These are phyloP conservation scores for Misgurnus mizolepis DNA, from an alignment of 2,113 vertebrate genomes.

Conservation along the genomic window DNA sequence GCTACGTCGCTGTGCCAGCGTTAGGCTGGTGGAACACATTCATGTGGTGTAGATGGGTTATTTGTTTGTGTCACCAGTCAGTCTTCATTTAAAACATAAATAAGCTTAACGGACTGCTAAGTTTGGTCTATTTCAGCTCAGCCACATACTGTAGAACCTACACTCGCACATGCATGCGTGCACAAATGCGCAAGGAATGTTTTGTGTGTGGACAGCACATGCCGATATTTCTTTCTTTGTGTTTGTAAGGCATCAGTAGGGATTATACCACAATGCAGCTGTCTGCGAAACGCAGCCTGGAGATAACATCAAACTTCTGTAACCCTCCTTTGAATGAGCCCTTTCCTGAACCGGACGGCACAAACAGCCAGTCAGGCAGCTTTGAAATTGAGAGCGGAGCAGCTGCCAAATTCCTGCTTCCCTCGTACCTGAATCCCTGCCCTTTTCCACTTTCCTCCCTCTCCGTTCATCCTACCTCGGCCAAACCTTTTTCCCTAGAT, in stretches of 20 bases:
- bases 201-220: constrained; percentile 19
- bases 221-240: not conserved
- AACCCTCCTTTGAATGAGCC: not conserved
- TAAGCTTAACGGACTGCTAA: constrained; percentile 65
- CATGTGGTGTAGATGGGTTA: constrained; percentile 57
- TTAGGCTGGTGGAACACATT: constrained; percentile 61
- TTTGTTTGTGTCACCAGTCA: constrained; percentile 61
- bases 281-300: constrained; percentile 25
- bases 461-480: constrained; percentile 5
- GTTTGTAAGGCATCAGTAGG: constrained; percentile 22
- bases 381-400: constrained; percentile 21
- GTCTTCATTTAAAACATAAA: constrained; percentile 73
- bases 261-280: constrained; percentile 29
- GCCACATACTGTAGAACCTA: constrained; percentile 19
- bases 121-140: constrained; percentile 46
- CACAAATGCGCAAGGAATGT: constrained; percentile 11
- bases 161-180: constrained; percentile 36
- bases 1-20: constrained; percentile 42
- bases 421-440: constrained; percentile 30
- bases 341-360: not conserved
- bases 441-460: constrained; percentile 20
- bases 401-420: constrained; percentile 26
- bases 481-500: constrained; percentile 1
- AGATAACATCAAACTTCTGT: constrained; percentile 40
- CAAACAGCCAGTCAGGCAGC: constrained; percentile 20